A percentile compares a stretch with the other conserved stretches of the same genome.
Conservation (phyloP, 1,140 invertebrate species). For the Calliopsis andreniformis region DNA sequence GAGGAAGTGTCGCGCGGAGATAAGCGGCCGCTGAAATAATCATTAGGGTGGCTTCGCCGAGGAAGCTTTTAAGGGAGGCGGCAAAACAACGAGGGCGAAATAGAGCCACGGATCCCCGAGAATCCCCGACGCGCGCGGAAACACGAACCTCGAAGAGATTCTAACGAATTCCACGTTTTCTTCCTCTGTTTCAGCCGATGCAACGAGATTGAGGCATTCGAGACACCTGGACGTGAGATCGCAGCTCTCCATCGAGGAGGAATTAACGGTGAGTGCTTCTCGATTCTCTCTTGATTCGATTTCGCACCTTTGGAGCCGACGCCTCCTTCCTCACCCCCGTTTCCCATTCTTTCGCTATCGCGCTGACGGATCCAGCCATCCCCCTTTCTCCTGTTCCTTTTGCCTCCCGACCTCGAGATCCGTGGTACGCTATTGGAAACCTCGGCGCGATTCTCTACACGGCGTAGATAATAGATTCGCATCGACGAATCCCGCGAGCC, state of each 20-base stretch:
- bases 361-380: neutral
- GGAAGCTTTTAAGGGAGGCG: slow-evolving; percentile 25
- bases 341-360: slow-evolving; percentile 27
- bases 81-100: neutral
- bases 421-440: neutral
- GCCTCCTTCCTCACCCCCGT: neutral
- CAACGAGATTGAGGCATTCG: slow-evolving; percentile 75
- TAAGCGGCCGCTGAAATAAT: slow-evolving; percentile 47
- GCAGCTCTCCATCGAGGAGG: slow-evolving; percentile 63
- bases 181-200: slow-evolving; percentile 72
- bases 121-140: neutral
- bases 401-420: neutral
- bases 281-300: slow-evolving; percentile 65
- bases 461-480: slow-evolving; percentile 3
- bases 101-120: neutral
- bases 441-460: neutral
- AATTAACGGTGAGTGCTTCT: slow-evolving; percentile 73
- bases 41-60: slow-evolving; percentile 13
- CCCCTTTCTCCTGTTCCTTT: neutral
- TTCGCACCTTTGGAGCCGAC: slow-evolving; percentile 26
- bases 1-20: neutral
- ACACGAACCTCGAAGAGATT: neutral
- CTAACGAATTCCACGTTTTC: slow-evolving; percentile 31
- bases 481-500: neutral
- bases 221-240: slow-evolving; percentile 72